Percentiles rank a stretch among this genome's conserved stretches.
Evolutionary conservation across 2,888 invertebrate species (phyloP).

Genomic region (Eupithecia exiguata): DNA sequence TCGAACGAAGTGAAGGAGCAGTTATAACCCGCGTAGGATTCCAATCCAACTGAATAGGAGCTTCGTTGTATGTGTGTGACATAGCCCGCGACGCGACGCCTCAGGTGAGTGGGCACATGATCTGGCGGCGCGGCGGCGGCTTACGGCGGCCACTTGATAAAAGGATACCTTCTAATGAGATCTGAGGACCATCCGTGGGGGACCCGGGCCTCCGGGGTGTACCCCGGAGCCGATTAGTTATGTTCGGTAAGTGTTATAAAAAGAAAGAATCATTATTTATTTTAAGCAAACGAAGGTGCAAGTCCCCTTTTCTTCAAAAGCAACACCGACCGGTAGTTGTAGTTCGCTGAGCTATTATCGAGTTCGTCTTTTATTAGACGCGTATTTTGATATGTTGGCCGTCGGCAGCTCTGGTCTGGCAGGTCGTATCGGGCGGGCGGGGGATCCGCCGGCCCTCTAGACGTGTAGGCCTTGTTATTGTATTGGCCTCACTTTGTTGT

Average conservation of each 20-base stretch:
- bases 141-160: slow-evolving; percentile 4
- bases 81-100: neutral
- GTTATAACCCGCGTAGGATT: neutral
- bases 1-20: neutral
- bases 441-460: neutral
- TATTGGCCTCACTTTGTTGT: neutral
- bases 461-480: neutral
- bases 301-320: no score
- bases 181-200: neutral
- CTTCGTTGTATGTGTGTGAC: neutral
- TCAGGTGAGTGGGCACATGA: neutral
- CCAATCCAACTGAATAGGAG: neutral
- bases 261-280: no score
- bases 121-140: neutral
- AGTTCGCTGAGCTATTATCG: slow-evolving; percentile 12
- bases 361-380: slow-evolving; percentile 23
- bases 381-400: slow-evolving; percentile 21
- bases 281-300: no score
- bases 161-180: slow-evolving; percentile 1
- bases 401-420: neutral
- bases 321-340: neutral
- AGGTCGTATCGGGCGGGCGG: neutral
- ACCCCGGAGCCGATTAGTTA: no score
- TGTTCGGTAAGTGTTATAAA: no score
- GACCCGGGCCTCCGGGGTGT: neutral